Percentiles rank a stretch among this genome's conserved stretches.
Evolutionary conservation across 1,140 invertebrate genomes (phyloP).

Genomic region (Dendrolimus kikuchii): DNA sequence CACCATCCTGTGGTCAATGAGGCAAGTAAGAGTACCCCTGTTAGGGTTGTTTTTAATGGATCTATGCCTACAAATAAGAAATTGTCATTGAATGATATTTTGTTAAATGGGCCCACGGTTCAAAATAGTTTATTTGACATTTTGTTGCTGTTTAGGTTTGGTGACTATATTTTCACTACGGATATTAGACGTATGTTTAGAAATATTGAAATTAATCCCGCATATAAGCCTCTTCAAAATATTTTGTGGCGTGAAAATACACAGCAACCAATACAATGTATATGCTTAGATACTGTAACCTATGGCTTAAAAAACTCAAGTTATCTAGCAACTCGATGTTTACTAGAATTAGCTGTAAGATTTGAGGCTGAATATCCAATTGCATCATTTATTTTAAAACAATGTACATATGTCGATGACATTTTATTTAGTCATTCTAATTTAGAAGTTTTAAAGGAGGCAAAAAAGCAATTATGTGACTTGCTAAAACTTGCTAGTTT

Average conservation of each 20-base stretch:
- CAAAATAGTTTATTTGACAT: constrained; percentile 14
- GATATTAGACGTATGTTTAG: constrained; percentile 13
- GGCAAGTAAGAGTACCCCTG: background rate
- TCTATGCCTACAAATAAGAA: constrained; percentile 13
- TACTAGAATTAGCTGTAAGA: constrained; percentile 6
- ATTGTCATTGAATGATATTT: constrained; percentile 13
- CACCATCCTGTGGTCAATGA: constrained; percentile 12
- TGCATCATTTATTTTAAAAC: constrained; percentile 12
- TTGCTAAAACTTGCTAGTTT: constrained; percentile 10
- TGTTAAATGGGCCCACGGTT: constrained; percentile 12
- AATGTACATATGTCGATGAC: constrained; percentile 15
- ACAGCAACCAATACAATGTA: constrained; percentile 4
- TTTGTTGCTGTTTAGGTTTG: constrained; percentile 8
- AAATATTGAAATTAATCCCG: constrained; percentile 3
- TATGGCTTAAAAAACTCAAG: constrained; percentile 8
- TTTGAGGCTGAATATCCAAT: background rate
- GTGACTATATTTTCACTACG: constrained; percentile 4
- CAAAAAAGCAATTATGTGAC: constrained; percentile 8
- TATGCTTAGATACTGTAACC: constrained; percentile 10
- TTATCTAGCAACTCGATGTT: constrained; percentile 5
- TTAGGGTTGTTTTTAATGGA: constrained; percentile 9
- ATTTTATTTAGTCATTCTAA: constrained; percentile 7
- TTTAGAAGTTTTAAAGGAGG: constrained; percentile 4
- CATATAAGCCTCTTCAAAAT: constrained; percentile 5
- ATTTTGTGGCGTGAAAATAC: constrained; percentile 9